Evolutionary conservation across 1,140 invertebrate species (phyloP).

Genomic region (Drosophila truncata): DNA sequence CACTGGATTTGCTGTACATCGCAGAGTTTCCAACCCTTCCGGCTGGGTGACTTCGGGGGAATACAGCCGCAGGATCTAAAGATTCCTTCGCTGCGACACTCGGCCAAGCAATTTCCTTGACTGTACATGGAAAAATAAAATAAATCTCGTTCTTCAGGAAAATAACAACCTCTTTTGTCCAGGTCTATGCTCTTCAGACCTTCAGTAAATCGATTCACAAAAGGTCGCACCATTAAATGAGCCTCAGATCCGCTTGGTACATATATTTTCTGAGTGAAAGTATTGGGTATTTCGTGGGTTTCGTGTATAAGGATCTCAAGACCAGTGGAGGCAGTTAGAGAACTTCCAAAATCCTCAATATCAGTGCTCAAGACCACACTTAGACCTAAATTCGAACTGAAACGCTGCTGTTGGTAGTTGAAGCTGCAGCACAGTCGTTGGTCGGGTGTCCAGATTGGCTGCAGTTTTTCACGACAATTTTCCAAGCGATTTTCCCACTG

Average conservation of each 20-base stretch:
- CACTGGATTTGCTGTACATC: conserved; percentile 57
- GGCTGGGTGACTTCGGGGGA: conserved; percentile 86
- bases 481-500: conserved; percentile 87
- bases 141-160: conserved; percentile 86
- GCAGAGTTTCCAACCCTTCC: conserved; percentile 56
- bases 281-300: conserved; percentile 86
- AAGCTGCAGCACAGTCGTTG: conserved; percentile 88
- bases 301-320: conserved; percentile 86
- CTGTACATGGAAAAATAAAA: conserved; percentile 86
- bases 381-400: conserved; percentile 86
- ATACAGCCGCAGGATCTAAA: conserved; percentile 86
- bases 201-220: conserved; percentile 26
- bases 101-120: conserved; percentile 88
- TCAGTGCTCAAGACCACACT: conserved; percentile 85
- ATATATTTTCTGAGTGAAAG: conserved; percentile 78
- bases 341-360: conserved; percentile 85
- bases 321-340: conserved; percentile 20
- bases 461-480: conserved; percentile 87
- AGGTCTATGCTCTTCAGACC: conserved; percentile 26
- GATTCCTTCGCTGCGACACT: conserved; percentile 86
- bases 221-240: conserved; percentile 52
- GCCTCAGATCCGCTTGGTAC: conserved; percentile 32
- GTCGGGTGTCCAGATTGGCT: conserved; percentile 86
- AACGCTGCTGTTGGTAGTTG: conserved; percentile 85
- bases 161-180: conserved; percentile 86